Evolutionary conservation across 35 echinoderm and acorn worm species (phyloP).

Genomic region (Ophiothrix spiculata): DNA sequence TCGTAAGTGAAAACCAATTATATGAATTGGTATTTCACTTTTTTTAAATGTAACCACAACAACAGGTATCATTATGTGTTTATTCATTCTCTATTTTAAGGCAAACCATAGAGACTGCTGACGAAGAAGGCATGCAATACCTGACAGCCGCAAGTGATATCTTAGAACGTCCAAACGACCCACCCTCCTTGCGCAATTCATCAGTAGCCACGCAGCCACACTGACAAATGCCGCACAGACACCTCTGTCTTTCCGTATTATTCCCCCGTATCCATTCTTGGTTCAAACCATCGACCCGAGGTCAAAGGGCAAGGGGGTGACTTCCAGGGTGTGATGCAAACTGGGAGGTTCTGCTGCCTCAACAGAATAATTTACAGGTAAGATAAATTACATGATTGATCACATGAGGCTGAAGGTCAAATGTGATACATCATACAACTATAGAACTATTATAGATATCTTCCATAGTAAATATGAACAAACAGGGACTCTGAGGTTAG

Average conservation of each 20-base stretch:
- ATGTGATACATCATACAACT: no score
- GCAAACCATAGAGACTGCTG: conserved; percentile 67
- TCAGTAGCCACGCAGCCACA: conserved; percentile 51
- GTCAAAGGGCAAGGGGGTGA: conserved; percentile 14
- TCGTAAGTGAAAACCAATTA: no score
- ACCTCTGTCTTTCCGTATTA: conserved; percentile 67
- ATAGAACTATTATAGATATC: no score
- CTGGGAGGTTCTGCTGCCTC: conserved; percentile 26
- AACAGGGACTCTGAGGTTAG: no score
- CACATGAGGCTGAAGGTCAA: no score
- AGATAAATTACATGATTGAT: no score
- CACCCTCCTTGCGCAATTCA: conserved; percentile 16
- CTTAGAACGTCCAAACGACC: conserved; percentile 28
- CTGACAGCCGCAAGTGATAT: conserved; percentile 84
- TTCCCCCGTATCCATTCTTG: conserved; percentile 62
- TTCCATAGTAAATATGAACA: no score
- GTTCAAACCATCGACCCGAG: conserved; percentile 57
- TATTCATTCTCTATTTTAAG: no score
- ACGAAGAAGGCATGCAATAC: conserved; percentile 91
- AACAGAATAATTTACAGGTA: conserved; percentile 87
- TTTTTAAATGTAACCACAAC: background rate
- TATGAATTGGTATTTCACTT: background rate
- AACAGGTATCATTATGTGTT: no score
- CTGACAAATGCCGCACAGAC: conserved; percentile 89
- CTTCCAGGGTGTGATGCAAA: background rate